phyloP scores from a whole-genome alignment of 2,888 invertebrate species.

The Mesochorus sp. region DNA sequence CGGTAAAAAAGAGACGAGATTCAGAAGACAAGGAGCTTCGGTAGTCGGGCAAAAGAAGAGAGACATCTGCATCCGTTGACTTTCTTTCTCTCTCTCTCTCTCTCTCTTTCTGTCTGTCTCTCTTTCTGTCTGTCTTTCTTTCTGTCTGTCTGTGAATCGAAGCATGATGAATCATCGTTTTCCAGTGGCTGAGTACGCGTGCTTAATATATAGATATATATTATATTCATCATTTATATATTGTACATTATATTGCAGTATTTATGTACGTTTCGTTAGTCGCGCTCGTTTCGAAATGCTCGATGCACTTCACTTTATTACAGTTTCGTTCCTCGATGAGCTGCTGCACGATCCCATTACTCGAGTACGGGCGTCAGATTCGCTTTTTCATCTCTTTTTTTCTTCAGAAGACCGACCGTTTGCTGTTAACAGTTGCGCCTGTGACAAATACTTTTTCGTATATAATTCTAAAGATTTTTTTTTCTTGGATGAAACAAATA shows the following conservation, averaged over 20 bases:
- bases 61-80: slow-evolving; percentile 54
- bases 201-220: slow-evolving; percentile 21
- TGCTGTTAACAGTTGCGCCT: too few species aligned
- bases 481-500: too few species aligned
- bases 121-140: too few species aligned
- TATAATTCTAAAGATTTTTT: too few species aligned
- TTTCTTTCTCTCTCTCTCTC: slow-evolving; percentile 1
- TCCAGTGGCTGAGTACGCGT: slow-evolving; percentile 57
- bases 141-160: slow-evolving; percentile 65
- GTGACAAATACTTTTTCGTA: too few species aligned
- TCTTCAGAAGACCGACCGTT: too few species aligned
- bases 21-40: slow-evolving; percentile 36
- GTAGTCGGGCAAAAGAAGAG: slow-evolving; percentile 55
- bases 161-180: slow-evolving; percentile 69
- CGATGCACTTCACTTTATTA: slow-evolving; percentile 56
- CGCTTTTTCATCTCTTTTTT: not conserved
- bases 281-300: slow-evolving; percentile 33
- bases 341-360: slow-evolving; percentile 50
- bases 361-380: slow-evolving; percentile 8
- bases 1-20: slow-evolving; percentile 39
- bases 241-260: not conserved
- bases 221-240: slow-evolving; percentile 11
- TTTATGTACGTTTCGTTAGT: slow-evolving; percentile 4
- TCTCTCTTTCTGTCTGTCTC: slow-evolving; percentile 19
- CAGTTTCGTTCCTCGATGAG: slow-evolving; percentile 52